These are phyloP conservation scores for Chroicocephalus ridibundus DNA, from an alignment of 2,113 vertebrate genomes.

Conservation along the genomic window DNA sequence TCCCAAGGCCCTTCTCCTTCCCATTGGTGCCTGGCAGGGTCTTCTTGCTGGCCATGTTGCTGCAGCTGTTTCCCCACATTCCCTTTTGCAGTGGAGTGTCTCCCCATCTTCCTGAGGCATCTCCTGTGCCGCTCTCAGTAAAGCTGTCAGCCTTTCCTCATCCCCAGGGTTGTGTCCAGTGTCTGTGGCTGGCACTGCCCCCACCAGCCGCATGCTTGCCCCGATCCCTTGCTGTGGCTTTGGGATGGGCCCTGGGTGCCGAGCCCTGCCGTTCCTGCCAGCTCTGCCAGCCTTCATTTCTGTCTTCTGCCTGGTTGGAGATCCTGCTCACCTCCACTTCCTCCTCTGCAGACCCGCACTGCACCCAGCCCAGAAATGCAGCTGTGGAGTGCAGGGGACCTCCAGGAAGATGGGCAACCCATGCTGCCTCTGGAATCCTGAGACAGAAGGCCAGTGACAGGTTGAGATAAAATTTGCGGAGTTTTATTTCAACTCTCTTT, in stretches of 20 bases:
- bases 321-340: neutral
- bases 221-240: neutral
- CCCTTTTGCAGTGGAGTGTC: neutral
- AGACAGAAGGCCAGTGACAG: accelerated
- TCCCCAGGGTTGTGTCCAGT: neutral
- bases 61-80: neutral
- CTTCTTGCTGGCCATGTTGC: neutral
- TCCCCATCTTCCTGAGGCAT: neutral
- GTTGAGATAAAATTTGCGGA: neutral
- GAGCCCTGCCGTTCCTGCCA: neutral
- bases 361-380: neutral
- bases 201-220: neutral
- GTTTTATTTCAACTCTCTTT: neutral
- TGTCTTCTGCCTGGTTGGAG: too few relatives aligned
- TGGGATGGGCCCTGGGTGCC: neutral
- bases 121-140: too few relatives aligned
- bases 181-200: neutral
- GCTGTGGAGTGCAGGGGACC: neutral
- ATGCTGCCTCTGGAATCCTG: neutral
- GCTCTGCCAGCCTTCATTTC: too few relatives aligned
- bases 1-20: neutral
- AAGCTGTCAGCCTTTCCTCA: neutral
- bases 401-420: neutral
- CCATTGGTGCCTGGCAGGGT: neutral
- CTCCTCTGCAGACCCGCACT: neutral